Evolutionary conservation across 1,140 invertebrate genomes (phyloP), one percentile per base, ranked within the genome.

Genomic region (Drosophila seguyi): DNA sequence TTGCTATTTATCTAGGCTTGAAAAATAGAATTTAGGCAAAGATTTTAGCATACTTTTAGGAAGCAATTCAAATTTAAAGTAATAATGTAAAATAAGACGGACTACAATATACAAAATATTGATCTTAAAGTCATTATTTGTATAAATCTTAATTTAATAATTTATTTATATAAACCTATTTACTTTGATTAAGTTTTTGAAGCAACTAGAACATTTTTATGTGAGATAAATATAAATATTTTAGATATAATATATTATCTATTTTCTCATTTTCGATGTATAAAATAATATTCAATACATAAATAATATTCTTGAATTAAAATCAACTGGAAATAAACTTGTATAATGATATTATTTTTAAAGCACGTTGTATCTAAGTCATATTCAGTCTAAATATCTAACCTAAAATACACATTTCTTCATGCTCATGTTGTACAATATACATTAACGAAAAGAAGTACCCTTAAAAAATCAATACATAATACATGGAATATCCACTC

Each of bases 11-110:
- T 53, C 31, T 36, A 53, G 20, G 31, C 18, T 22, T 53, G 4
- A 22, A 16, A 0, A 16, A 36, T 53, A 22, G 18, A 16, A 3
- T 36, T 36, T 16, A 13, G 20, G 1, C 8, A 1, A 34, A 34
- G 6, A 3, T 7, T 2, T 25, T 34, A 6, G 13, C 57, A 45
- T 27, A 62, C 61, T 45, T 62, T 61, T 61, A 20, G 59, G 59
- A 29, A 25, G 11, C 22, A 39, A 20, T 29, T 16, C 3, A 16
- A 61, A 27, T 36, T 25, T 31, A 3, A 25, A 6, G 4, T 10
- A 10, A 18, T n/a, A 0, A 16, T 22, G 18, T 20, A 7, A 52
- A 52, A 20, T 31, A 31, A 3, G 29, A 31, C 7, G 29, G 29
- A 8, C 8, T 31, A 31, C 8, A 8, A 31, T 10, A 31, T 31